Evolutionary conservation across 2,113 vertebrate genomes (phyloP), one percentile per base, ranked within the genome.

Genomic region (Elaphurus davidianus): DNA sequence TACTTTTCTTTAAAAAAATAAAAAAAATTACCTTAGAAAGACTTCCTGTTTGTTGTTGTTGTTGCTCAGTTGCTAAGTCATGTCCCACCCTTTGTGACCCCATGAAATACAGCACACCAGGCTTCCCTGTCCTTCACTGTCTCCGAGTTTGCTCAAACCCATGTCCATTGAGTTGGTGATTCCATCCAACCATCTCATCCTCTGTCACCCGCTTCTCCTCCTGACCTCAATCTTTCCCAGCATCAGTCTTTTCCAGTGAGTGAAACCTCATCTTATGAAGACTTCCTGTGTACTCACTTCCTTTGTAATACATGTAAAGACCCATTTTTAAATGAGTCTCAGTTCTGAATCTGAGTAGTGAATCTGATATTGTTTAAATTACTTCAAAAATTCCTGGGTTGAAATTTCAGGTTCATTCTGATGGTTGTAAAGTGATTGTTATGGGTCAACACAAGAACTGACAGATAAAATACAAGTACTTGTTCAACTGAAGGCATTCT

Each of bases 351-450:
- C 15, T 93, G 78, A 91, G 12, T 91, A 94, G 30, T 47, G 19
- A 95, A 79, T 93, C 62, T 91, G 55, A 89, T 33, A 87, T 79
- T 94, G 25, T 47, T 54, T 97, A 88, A 47, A 52, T 54, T 93
- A 93, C 43, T 97, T 79, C 3, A 55, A 36, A 96, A 78, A 64
- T 83, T 79, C 57, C 45, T 67, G 50, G 33, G 64, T 54, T 92
- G 52, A 94, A 25, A 71, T 93, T 89, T 88, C n/a, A n/a, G 25
- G 25, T 81, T 96, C 19, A 45, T 79, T 89, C 55, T 83, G 45
- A 81, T 60, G 16, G 17, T 84, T 97, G 43, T 81, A 40, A 90
- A 94, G 40, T 92, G 62, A 95, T 88, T 87, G 36, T 78, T 97
- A 0, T 87, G 2, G 76, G 36, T 96, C n/a, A 94, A 50, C 50